phyloP scores from a whole-genome alignment of 2,113 vertebrate species.

The Mesitornis unicolor region DNA sequence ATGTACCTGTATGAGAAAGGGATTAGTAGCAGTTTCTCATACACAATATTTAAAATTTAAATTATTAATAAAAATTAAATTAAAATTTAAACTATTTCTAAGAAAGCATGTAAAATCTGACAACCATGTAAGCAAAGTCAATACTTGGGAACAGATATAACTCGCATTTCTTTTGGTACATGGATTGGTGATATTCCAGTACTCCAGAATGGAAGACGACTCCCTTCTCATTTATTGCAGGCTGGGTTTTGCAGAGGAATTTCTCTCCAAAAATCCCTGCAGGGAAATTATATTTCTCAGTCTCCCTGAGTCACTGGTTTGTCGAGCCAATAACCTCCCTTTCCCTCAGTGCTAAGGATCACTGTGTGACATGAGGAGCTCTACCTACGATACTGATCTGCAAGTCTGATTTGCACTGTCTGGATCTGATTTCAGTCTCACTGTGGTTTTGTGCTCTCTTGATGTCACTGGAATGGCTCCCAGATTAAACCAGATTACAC shows the following conservation, averaged over 20 bases:
- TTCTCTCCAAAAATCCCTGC: not conserved
- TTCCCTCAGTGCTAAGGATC: not conserved
- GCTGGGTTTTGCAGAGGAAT: not conserved
- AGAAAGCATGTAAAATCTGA: not conserved
- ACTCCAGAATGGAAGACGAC: not conserved
- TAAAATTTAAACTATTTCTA: too few relatives aligned
- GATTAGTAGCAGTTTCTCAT: not conserved
- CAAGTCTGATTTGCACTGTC: not conserved
- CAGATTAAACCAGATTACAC: not conserved
- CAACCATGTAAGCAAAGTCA: not conserved
- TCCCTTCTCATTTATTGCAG: not conserved
- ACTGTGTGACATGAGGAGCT: not conserved
- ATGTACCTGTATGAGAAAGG: not conserved
- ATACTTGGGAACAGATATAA: not conserved
- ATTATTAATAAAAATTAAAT: too few relatives aligned
- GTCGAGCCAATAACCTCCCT: not conserved
- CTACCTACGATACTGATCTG: not conserved
- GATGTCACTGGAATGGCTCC: not conserved
- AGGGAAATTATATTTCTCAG: not conserved
- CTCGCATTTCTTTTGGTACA: not conserved
- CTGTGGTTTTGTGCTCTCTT: not conserved
- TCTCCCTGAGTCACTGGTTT: not conserved
- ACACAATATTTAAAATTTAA: not conserved
- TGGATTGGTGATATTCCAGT: not conserved
- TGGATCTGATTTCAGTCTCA: not conserved